A percentile compares a stretch with the other conserved stretches of the same genome.
Evolutionary conservation across 1,140 invertebrate species (phyloP).

Genomic region (Linepithema humile): DNA sequence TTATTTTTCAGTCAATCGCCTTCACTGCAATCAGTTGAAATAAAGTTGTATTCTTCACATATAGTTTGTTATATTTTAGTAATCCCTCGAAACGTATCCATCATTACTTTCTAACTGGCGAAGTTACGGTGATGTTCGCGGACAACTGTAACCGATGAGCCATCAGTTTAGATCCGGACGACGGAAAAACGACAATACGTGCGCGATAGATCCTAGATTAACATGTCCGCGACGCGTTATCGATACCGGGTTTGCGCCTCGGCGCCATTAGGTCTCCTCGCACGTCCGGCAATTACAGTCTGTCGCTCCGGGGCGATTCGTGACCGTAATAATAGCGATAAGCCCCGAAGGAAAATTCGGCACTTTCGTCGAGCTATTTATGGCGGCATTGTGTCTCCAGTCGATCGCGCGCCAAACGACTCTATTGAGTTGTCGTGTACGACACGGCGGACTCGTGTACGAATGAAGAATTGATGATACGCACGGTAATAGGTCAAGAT

Average conservation of each 20-base stretch:
- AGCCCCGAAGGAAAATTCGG: slow-evolving; percentile 59
- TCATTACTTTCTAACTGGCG: background rate
- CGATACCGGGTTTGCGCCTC: slow-evolving; percentile 33
- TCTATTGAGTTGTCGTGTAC: slow-evolving; percentile 33
- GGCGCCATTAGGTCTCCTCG: slow-evolving; percentile 46
- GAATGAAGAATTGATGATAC: slow-evolving; percentile 56
- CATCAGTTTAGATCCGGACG: background rate
- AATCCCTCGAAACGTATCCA: background rate
- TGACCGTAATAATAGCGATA: slow-evolving; percentile 56
- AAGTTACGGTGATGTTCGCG: background rate
- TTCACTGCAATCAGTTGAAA: background rate
- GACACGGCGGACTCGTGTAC: slow-evolving; percentile 42
- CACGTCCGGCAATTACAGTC: slow-evolving; percentile 57
- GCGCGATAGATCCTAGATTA: slow-evolving; percentile 51
- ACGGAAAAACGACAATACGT: background rate
- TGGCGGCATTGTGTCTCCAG: slow-evolving; percentile 49
- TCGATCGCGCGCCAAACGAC: slow-evolving; percentile 8
- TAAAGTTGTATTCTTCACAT: background rate
- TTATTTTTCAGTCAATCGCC: background rate
- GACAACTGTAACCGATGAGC: background rate
- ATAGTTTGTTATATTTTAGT: background rate
- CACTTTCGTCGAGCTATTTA: slow-evolving; percentile 46
- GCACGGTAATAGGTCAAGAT: slow-evolving; percentile 38
- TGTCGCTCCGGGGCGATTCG: slow-evolving; percentile 58
- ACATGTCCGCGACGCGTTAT: slow-evolving; percentile 51